Conservation (phyloP, 2,113 vertebrate genomes). For the Pleuronectes platessa region DNA sequence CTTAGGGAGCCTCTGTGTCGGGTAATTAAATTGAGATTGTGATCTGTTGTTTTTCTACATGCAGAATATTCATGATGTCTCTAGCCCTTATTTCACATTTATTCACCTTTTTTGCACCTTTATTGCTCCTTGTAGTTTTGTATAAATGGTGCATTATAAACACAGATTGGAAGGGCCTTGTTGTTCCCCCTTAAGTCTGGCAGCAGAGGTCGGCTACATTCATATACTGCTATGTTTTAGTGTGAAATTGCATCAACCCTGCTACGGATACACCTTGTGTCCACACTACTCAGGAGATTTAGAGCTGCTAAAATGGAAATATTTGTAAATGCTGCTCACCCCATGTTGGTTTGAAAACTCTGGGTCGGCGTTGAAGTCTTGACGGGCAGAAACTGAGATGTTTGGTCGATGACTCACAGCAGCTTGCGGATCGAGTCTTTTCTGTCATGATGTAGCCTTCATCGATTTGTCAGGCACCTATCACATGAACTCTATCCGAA, state of each 20-base stretch:
- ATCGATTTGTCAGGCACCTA: too few species aligned
- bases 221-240: background rate
- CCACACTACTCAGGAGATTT: background rate
- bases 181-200: background rate
- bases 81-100: background rate
- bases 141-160: too few species aligned
- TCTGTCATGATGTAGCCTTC: too few species aligned
- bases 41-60: constrained; percentile 47
- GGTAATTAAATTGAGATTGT: constrained; percentile 63
- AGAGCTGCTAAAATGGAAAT: background rate
- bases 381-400: too few species aligned
- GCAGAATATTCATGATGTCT: constrained; percentile 22
- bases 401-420: too few species aligned
- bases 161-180: too few species aligned
- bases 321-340: background rate
- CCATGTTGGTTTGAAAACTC: too few species aligned
- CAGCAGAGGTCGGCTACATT: background rate
- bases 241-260: background rate
- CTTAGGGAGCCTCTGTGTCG: constrained; percentile 27
- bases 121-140: background rate
- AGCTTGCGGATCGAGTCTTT: too few species aligned
- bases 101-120: background rate
- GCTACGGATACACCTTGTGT: too few species aligned
- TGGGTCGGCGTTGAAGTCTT: background rate
- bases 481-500: too few species aligned